These are phyloP conservation scores for Urophycis tenuis DNA, from an alignment of 2,797 vertebrate genomes.

Conservation along the genomic window DNA sequence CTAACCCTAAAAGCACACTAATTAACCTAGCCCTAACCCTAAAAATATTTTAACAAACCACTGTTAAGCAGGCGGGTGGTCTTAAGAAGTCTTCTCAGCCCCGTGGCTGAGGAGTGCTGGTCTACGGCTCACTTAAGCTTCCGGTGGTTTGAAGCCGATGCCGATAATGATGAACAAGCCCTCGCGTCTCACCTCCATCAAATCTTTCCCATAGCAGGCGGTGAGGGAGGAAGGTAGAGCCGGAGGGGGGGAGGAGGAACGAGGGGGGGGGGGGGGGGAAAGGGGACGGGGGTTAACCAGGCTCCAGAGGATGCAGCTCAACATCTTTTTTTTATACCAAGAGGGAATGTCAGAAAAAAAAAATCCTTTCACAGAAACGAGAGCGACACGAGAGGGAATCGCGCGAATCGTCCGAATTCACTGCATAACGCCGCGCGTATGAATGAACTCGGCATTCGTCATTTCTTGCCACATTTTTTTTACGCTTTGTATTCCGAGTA, in stretches of 20 bases:
- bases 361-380: not conserved
- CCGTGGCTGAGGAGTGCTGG: too few species aligned
- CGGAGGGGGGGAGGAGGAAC: too few species aligned
- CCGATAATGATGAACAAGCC: not conserved
- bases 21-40: too few species aligned
- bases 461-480: not conserved
- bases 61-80: too few species aligned
- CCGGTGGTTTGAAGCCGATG: too few species aligned
- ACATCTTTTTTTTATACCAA: conserved; percentile 1
- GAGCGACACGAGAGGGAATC: not conserved
- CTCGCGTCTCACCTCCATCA: not conserved
- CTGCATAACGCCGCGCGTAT: too few species aligned
- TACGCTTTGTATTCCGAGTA: not conserved
- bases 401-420: not conserved
- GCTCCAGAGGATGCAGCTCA: not conserved
- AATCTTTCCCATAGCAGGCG: too few species aligned
- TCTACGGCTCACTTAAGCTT: too few species aligned
- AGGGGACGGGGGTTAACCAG: not conserved
- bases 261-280: not conserved
- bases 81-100: too few species aligned
- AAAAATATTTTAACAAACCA: not conserved
- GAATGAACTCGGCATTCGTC: not conserved
- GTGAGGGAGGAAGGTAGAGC: not conserved
- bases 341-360: not conserved
- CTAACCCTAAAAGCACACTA: not conserved